Percentiles rank a stretch among this genome's conserved stretches.
These are phyloP conservation scores for Spermophilus dauricus DNA, from an alignment of 2,113 vertebrate genomes.

Conservation along the genomic window DNA sequence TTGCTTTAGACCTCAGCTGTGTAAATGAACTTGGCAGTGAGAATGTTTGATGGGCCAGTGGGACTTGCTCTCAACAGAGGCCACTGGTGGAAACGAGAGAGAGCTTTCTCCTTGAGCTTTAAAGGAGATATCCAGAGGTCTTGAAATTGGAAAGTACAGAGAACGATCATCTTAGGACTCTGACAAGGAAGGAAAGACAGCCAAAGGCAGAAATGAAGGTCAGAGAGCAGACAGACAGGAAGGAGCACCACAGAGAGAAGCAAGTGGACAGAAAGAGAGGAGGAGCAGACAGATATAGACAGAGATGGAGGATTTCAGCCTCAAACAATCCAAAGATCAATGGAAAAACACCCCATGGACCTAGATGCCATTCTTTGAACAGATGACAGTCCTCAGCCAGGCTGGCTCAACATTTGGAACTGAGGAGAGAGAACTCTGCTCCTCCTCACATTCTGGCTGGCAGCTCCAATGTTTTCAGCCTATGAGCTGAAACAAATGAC, in stretches of 20 bases:
- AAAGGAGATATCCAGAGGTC: not conserved
- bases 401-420: not conserved
- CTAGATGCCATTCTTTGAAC: not conserved
- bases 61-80: not conserved
- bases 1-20: not conserved
- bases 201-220: not conserved
- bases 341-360: not conserved
- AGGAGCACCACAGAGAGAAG: not conserved
- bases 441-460: not conserved
- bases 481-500: not conserved
- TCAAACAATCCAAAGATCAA: not conserved
- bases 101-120: not conserved
- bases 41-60: not conserved
- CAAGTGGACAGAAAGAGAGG: not conserved
- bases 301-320: not conserved
- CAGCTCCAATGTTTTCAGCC: not conserved
- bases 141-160: not conserved
- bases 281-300: not conserved
- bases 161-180: not conserved
- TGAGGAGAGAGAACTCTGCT: not conserved
- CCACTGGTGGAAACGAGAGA: not conserved
- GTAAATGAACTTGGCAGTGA: not conserved
- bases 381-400: not conserved
- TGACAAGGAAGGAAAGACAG: not conserved
- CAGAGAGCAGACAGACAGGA: not conserved